Evolutionary conservation across 37 sponge, comb jelly and placozoan genomes (phyloP), one percentile per base, ranked within the genome.

Genomic region (Amphimedon queenslandica): DNA sequence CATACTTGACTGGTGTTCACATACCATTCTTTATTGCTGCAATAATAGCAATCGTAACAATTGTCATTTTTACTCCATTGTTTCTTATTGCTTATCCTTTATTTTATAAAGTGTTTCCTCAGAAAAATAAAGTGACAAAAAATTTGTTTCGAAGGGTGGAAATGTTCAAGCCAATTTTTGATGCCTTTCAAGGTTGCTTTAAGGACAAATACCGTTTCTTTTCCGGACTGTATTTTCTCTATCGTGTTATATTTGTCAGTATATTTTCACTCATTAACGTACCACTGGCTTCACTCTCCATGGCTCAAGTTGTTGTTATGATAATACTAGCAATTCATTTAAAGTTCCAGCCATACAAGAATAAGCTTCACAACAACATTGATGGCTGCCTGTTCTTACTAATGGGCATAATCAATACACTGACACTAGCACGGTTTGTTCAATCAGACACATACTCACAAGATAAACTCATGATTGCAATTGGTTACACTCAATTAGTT

Each of bases 311-410:
- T 4, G 16, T 77, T 18, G n/a, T 67, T 18, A 66, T 53, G n/a
- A 33, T 66, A 35, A 77, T 77, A 58, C 57, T 77, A 37, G 36
- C 68, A 2, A 3, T 77, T 2, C 77, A 77, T 36, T 56, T 55
- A 5, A 10, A 32, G 18, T 21, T 29, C 36, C 77, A 77, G 68
- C 77, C 77, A 8, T 66, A 77, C 77, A 10, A 66, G 68, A 66
- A 51, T n/a, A 42, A 13, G 3, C 55, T 47, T 55, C 58, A 53
- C 57, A 77, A 77, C 67, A 27, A 47, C 20, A n/a, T 77, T 35
- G 68, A 77, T 55, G 29, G 53, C 13, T 8, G 53, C 13, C 53
- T 47, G 13, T 47, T 18, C 13, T 47, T 47, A 8, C 8, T 47
- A 47, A 18, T 47, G 13, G 53, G 13, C 8, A 13, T 47, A 13